Evolutionary conservation across 2,113 vertebrate genomes (phyloP), one percentile per base, ranked within the genome.

Genomic region (Pterocles orientalis): DNA sequence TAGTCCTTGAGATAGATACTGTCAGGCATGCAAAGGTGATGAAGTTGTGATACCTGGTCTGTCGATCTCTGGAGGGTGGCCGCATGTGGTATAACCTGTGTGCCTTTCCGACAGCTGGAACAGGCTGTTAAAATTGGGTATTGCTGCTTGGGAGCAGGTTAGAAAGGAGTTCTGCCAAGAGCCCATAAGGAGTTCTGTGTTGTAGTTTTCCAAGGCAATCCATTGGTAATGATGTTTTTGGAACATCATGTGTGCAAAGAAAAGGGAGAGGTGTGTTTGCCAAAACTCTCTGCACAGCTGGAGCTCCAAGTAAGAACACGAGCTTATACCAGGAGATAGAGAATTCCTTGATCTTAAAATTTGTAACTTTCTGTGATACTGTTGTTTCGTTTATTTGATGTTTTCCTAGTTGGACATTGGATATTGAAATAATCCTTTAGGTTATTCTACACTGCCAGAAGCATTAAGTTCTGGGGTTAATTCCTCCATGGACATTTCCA

Each of bases 391-490:
- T 66, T 33, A 5, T 23, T 60, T 14, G 6, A 1, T 48, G 11
- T 28, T 72, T 64, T 65, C 24, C 18, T n/a, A 17, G 31, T 26
- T 51, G 39, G n/a, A n/a, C 16, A 23, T 57, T 8, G 29, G 31
- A 3, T 33, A 3, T 0, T 75, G 36, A n/a, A 66, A 18, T 71
- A 0, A 0, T 33, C 21, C 26, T 56, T 65, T 3, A 45, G 6
- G 15, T 57, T 43, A 18, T 18, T 72, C 13, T 10, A 0, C 6
- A 4, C 28, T 31, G 58, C 36, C 14, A 45, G 51, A 50, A 58
- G 4, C 15, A 24, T 4, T 43, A 15, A 11, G 5, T 71, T 68
- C 41, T 70, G 45, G 21, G 15, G 1, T 93, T 65, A 19, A 14
- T 57, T 81, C 18, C 15, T 88, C 41, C 21, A 0, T 53, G 39